Percentiles rank a stretch among this genome's conserved stretches.
These are phyloP conservation scores for Centropyge bicolor DNA, from an alignment of 2,797 vertebrate species.

Conservation along the genomic window DNA sequence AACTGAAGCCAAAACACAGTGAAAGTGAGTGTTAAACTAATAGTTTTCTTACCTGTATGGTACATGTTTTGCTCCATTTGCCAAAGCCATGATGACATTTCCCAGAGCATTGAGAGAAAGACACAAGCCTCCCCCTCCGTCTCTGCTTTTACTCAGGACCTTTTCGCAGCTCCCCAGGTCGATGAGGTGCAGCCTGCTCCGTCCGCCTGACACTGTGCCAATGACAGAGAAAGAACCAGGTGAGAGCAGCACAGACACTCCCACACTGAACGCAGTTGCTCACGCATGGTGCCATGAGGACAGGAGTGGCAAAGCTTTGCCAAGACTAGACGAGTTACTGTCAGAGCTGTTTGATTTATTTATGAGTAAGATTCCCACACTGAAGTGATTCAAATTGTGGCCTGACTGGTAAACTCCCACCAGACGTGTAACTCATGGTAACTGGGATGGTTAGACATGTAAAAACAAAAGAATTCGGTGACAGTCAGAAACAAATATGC, in stretches of 20 bases:
- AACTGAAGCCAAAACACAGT: constrained; percentile 33
- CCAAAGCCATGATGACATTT: constrained; percentile 96
- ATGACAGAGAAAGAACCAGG: constrained; percentile 55
- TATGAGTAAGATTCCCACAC: constrained; percentile 66
- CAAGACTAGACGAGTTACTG: constrained; percentile 43
- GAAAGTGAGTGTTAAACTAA: constrained; percentile 22
- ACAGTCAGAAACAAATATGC: constrained; percentile 29
- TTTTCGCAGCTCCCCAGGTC: constrained; percentile 98
- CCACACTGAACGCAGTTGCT: constrained; percentile 55
- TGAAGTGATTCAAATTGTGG: constrained; percentile 68
- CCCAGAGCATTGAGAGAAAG: constrained; percentile 95
- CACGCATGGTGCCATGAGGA: constrained; percentile 27
- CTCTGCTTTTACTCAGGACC: constrained; percentile 90
- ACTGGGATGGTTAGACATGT: constrained; percentile 36
- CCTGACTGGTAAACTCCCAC: constrained; percentile 53
- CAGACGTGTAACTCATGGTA: constrained; percentile 55
- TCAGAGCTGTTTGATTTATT: constrained; percentile 66
- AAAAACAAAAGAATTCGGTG: constrained; percentile 14
- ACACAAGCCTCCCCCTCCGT: constrained; percentile 91
- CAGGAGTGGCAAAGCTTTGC: constrained; percentile 50
- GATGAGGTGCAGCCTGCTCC: constrained; percentile 96
- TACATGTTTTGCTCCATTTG: constrained; percentile 97
- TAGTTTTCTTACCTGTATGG: constrained; percentile 92
- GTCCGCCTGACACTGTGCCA: constrained; percentile 94
- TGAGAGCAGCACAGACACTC: constrained; percentile 64